Percentiles rank a stretch among this genome's conserved stretches.
Evolutionary conservation across 2,888 invertebrate genomes (phyloP).

Genomic region (Drosophila yooni): DNA sequence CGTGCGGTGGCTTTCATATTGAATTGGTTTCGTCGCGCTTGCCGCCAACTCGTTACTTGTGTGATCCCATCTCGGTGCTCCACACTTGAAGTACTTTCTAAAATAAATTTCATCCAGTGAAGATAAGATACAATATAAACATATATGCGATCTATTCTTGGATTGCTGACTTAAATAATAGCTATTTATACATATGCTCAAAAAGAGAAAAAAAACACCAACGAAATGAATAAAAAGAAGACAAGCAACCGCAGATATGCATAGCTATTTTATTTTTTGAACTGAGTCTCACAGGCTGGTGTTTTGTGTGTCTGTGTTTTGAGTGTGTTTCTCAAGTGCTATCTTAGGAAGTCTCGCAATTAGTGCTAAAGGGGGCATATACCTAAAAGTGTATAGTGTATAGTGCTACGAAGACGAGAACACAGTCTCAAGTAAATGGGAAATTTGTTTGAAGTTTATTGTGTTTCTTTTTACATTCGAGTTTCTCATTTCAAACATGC

Average conservation of each 20-base stretch:
- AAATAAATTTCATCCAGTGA: constrained; percentile 39
- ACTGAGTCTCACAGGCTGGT: constrained; percentile 1
- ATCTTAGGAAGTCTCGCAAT: constrained; percentile 28
- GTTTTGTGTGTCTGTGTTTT: constrained; percentile 8
- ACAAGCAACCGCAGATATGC: constrained; percentile 3
- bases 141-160: constrained; percentile 44
- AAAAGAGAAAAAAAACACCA: not conserved
- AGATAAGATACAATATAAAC: constrained; percentile 22
- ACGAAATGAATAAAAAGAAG: constrained; percentile 1
- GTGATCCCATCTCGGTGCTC: constrained; percentile 8
- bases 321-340: constrained; percentile 19
- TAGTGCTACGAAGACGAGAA: constrained; percentile 9
- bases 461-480: constrained; percentile 15
- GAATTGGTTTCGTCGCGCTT: constrained; percentile 18
- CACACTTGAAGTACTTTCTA: constrained; percentile 25
- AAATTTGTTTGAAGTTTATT: constrained; percentile 15
- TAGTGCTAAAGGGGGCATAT: constrained; percentile 14
- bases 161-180: constrained; percentile 29
- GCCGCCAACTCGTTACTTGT: constrained; percentile 20
- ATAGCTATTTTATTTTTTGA: constrained; percentile 25
- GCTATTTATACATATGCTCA: constrained; percentile 19
- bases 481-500: constrained; percentile 14
- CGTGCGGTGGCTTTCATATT: constrained; percentile 54
- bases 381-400: constrained; percentile 15
- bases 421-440: constrained; percentile 3